phyloP scores from a whole-genome alignment of 2,113 vertebrate genomes.

The Isichthys henryi region DNA sequence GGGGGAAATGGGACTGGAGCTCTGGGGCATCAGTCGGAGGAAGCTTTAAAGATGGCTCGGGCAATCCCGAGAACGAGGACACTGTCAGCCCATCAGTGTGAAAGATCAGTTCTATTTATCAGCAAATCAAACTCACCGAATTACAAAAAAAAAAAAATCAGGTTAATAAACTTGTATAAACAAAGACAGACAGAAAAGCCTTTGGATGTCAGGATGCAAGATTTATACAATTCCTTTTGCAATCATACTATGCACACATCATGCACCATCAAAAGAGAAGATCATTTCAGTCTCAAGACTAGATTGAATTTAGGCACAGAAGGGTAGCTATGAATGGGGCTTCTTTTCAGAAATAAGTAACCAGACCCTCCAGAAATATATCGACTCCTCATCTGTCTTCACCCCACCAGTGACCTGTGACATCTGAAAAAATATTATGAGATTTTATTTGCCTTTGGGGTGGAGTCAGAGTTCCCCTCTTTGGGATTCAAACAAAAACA shows the following conservation, averaged over 20 bases:
- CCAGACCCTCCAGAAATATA: neutral
- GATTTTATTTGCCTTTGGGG: slow-evolving; percentile 73
- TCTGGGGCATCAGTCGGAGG: neutral
- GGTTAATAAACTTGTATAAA: neutral
- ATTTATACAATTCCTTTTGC: neutral
- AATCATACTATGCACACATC: neutral
- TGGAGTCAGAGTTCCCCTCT: slow-evolving; percentile 66
- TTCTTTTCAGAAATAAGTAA: neutral
- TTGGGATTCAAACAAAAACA: slow-evolving; percentile 71
- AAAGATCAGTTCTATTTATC: neutral
- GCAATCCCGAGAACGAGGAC: neutral
- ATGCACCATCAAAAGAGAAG: neutral
- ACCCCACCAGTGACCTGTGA: slow-evolving; percentile 75
- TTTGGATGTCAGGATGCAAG: neutral
- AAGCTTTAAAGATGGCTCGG: neutral
- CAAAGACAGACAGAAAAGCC: neutral
- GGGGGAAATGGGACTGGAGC: neutral
- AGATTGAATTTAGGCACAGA: neutral
- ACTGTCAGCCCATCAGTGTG: neutral
- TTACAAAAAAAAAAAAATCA: neutral
- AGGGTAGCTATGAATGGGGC: neutral
- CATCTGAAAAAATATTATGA: slow-evolving; percentile 83
- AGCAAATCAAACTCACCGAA: neutral
- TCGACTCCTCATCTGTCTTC: slow-evolving; percentile 66
- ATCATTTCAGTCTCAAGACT: neutral